Evolutionary conservation across 92 coral and sea anemone species (phyloP).

Genomic region (Phymanthus crucifer): DNA sequence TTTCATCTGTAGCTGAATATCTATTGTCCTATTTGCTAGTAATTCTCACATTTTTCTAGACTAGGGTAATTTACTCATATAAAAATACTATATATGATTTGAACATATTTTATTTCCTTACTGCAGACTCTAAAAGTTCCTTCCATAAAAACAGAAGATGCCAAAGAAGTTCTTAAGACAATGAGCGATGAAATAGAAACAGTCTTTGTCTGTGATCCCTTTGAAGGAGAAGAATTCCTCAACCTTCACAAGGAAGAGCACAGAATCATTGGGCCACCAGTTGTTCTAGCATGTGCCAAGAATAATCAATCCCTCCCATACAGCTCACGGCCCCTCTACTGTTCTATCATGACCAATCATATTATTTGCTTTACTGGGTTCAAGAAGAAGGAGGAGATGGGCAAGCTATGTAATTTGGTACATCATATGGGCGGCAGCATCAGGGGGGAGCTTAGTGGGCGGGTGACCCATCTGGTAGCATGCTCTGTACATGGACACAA

Average conservation of each 20-base stretch:
- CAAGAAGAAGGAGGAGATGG: conserved; percentile 81
- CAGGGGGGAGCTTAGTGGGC: conserved; percentile 86
- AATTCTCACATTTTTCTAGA: no score
- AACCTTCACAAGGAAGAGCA: conserved; percentile 83
- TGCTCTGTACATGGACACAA: conserved; percentile 89
- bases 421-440: conserved; percentile 99
- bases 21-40: no score
- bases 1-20: no score
- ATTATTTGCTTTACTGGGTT: conserved; percentile 95
- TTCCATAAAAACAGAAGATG: conserved; percentile 65
- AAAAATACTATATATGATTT: no score
- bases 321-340: conserved; percentile 89
- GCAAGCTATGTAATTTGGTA: conserved; percentile 81
- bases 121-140: conserved; percentile 71
- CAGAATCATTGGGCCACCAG: conserved; percentile 89
- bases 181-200: conserved; percentile 71
- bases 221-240: conserved; percentile 91
- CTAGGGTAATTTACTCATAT: no score
- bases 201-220: conserved; percentile 92
- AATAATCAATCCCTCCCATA: conserved; percentile 80
- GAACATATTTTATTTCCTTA: not conserved
- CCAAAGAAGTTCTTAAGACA: conserved; percentile 61
- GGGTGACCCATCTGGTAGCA: conserved; percentile 95
- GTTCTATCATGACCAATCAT: conserved; percentile 76
- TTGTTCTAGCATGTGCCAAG: conserved; percentile 72